Evolutionary conservation across 2,113 vertebrate species (phyloP).

Genomic region (Enhydra lutris): DNA sequence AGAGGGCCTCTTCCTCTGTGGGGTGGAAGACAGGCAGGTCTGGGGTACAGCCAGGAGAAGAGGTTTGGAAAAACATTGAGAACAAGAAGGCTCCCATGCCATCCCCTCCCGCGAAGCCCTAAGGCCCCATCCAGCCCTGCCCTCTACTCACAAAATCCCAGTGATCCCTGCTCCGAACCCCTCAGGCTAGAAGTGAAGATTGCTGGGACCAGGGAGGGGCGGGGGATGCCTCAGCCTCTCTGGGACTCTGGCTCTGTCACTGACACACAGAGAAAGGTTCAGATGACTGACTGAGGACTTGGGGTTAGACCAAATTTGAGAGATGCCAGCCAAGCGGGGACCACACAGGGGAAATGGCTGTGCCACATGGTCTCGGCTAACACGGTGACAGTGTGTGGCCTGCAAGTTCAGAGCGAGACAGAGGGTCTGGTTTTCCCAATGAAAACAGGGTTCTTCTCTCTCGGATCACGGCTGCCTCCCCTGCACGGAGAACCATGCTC

Average conservation of each 20-base stretch:
- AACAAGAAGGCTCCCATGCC: accelerated
- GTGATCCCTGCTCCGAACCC: accelerated
- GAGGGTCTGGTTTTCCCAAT: background rate
- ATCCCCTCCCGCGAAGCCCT: background rate
- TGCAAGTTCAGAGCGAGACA: background rate
- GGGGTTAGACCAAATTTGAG: accelerated
- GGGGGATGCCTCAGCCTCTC: background rate
- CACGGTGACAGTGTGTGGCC: background rate
- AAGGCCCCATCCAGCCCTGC: background rate
- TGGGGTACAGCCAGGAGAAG: background rate
- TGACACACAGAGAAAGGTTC: too few species aligned
- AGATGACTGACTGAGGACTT: accelerated
- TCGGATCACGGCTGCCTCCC: accelerated
- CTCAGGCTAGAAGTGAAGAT: accelerated
- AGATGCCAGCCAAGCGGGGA: accelerated
- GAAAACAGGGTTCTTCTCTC: background rate
- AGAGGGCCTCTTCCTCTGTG: background rate
- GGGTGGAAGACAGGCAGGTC: background rate
- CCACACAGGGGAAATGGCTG: background rate
- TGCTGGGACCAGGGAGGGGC: too few species aligned
- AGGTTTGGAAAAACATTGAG: too few species aligned
- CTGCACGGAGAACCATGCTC: accelerated
- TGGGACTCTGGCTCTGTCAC: background rate
- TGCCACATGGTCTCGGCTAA: background rate
- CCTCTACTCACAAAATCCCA: background rate